These are phyloP conservation scores for Frieseomelitta varia DNA, from an alignment of 1,140 invertebrate genomes.

Conservation along the genomic window DNA sequence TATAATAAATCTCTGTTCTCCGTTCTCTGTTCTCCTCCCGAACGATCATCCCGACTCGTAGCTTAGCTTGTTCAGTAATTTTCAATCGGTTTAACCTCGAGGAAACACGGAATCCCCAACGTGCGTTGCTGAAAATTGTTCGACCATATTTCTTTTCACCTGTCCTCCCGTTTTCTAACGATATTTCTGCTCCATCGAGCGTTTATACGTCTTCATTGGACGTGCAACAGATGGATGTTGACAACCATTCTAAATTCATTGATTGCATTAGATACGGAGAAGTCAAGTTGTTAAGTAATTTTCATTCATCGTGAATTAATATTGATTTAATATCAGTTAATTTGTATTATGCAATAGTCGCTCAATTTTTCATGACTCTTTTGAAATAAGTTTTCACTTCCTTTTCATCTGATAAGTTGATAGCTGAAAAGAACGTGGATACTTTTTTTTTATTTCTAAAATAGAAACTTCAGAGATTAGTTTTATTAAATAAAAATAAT, in stretches of 20 bases:
- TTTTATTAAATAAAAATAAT: background rate
- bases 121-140: slow-evolving; percentile 3
- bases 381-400: too few relatives aligned
- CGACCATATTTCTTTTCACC: background rate
- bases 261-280: background rate
- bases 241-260: slow-evolving; percentile 12
- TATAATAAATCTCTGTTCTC: background rate
- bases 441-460: too few relatives aligned
- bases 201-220: too few relatives aligned
- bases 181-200: background rate
- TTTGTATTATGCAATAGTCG: too few relatives aligned
- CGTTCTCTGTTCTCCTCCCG: background rate
- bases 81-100: background rate
- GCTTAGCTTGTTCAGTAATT: background rate
- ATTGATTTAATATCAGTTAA: too few relatives aligned
- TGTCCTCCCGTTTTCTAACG: background rate
- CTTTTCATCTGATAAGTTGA: too few relatives aligned
- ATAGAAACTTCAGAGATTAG: too few relatives aligned
- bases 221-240: background rate
- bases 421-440: too few relatives aligned
- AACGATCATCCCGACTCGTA: background rate
- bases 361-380: too few relatives aligned
- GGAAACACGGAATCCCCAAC: background rate
- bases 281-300: too few relatives aligned
- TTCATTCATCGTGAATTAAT: background rate